Evolutionary conservation across 1,140 invertebrate species (phyloP).

Genomic region (Mycetomoellerius zeteki): DNA sequence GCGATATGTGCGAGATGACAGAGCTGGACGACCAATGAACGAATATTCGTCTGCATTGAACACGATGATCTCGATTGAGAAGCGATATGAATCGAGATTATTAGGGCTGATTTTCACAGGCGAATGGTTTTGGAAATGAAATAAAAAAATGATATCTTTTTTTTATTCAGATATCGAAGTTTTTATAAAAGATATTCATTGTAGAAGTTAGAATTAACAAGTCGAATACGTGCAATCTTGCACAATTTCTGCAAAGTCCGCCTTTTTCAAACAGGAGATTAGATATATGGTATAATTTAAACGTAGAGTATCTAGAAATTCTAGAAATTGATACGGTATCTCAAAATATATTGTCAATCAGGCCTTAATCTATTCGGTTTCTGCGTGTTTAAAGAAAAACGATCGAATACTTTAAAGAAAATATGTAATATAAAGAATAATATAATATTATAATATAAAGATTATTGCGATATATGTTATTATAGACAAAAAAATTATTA

Average conservation of each 20-base stretch:
- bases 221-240: background rate
- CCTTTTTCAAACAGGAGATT: background rate
- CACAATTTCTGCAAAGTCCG: background rate
- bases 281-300: background rate
- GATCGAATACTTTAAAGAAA: background rate
- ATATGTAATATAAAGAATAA: background rate
- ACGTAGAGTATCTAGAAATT: background rate
- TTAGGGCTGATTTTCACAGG: background rate
- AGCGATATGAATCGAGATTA: constrained; percentile 20
- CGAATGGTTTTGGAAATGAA: background rate
- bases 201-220: background rate
- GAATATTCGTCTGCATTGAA: background rate
- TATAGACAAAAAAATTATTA: background rate
- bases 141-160: background rate
- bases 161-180: background rate
- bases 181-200: background rate
- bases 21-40: background rate
- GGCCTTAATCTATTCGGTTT: background rate
- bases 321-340: background rate
- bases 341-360: background rate
- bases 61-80: background rate
- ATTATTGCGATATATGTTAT: background rate
- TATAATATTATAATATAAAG: too few relatives aligned
- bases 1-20: background rate
- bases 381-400: background rate